Evolutionary conservation across 2,888 invertebrate species (phyloP), one percentile per base, ranked within the genome.

Genomic region (Unio pictorum): DNA sequence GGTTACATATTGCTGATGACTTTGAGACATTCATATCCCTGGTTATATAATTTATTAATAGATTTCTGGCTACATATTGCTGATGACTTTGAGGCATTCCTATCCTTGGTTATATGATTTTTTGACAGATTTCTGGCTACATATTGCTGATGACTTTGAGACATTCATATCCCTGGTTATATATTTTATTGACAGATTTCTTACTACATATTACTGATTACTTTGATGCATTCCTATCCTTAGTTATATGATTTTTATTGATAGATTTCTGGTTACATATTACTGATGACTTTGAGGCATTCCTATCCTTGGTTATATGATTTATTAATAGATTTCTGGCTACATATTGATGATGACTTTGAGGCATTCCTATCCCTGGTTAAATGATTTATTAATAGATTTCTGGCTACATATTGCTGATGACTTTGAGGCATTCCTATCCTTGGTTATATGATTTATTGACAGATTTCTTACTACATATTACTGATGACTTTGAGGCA

Each of bases 1-100:
- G 98, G 88, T 92, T 99, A 81, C 93, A 98, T 66, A 99, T 99
- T 91, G 96, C 98, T 0, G 97, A 98, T 85, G 98, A 99, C 90
- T 98, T 98, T 91, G 97, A 98, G 91, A 96, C 96, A 0, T 96
- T 96, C 55, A 92, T 97, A 45, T 45, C 45, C 45, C 45, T 45
- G 45, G 45, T 45, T 45, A 1, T 45, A 45, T 45, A 11, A 45
- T 45, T 45, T 45, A 45, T 45, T 45, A 11, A 45, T 45, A 11
- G 45, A 45, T 45, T 45, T 45, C 45, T 45, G 11, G 0, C 45
- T 45, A 11, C 45, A 45, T 45, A 34, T 45, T 45, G 45, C 45
- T 45, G 45, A 45, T 11, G 11, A 45, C 45, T 34, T 34, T 1
- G 18, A 59, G 20, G 11, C 8, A 20, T 59, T 61, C 34, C 4